These are phyloP conservation scores for Zenarchopterus dispar DNA, from an alignment of 2,797 vertebrate species.

Conservation along the genomic window DNA sequence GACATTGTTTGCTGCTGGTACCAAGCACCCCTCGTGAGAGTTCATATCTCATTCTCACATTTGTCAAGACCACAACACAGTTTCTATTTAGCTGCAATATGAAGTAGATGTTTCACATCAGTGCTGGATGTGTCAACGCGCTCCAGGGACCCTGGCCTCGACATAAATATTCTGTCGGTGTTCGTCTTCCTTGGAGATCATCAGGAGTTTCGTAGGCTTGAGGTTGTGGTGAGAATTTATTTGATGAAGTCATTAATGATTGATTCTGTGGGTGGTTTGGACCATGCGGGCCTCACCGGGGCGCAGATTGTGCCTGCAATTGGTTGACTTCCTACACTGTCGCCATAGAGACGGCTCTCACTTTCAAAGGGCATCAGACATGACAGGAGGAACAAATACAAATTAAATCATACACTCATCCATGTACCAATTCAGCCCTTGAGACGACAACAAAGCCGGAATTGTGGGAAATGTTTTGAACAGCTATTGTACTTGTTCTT, in stretches of 20 bases:
- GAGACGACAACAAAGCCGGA: conserved; percentile 24
- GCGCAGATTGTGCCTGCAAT: conserved; percentile 22
- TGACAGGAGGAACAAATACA: conserved; percentile 52
- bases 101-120: conserved; percentile 45
- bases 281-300: neutral
- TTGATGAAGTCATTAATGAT: conserved; percentile 47
- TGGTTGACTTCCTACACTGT: conserved; percentile 26
- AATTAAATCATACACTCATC: conserved; percentile 50
- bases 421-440: conserved; percentile 12
- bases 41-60: conserved; percentile 38
- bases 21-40: conserved; percentile 36
- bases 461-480: conserved; percentile 17
- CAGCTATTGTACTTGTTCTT: neutral
- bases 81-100: conserved; percentile 22
- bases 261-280: conserved; percentile 41
- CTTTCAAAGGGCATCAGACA: conserved; percentile 27
- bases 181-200: conserved; percentile 28
- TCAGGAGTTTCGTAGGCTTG: conserved; percentile 37
- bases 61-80: conserved; percentile 13
- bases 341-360: conserved; percentile 36
- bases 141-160: conserved; percentile 22
- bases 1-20: conserved; percentile 36
- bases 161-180: conserved; percentile 40
- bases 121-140: conserved; percentile 31
- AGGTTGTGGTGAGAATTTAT: conserved; percentile 30